These are phyloP conservation scores for Onchidella celtica DNA, from an alignment of 2,888 invertebrate species.

Conservation along the genomic window DNA sequence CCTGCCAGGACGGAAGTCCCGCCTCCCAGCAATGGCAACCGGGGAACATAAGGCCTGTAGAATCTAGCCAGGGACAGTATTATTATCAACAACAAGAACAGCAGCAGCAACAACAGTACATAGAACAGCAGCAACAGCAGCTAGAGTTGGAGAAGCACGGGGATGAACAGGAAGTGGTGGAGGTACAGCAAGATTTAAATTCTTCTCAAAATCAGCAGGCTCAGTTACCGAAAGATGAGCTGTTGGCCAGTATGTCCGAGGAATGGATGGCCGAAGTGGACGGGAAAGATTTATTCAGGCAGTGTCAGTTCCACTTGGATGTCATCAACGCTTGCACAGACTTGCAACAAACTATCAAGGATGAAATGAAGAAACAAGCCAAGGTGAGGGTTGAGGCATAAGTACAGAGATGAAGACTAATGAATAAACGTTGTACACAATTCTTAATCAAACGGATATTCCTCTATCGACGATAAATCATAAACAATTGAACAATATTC, in stretches of 20 bases:
- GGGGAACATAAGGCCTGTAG: background rate
- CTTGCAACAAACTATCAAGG: slow-evolving; percentile 67
- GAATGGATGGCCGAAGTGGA: no score
- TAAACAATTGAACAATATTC: no score
- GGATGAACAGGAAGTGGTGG: no score
- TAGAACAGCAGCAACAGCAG: background rate
- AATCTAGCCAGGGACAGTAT: background rate
- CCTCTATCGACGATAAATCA: no score
- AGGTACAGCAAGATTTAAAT: no score
- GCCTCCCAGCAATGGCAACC: background rate
- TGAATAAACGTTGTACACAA: background rate
- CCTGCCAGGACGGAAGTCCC: no score
- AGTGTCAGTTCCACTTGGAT: slow-evolving; percentile 25
- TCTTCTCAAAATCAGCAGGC: no score
- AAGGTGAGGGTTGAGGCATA: background rate
- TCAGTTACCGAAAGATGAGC: no score
- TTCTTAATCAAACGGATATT: no score
- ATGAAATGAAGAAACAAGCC: slow-evolving; percentile 31
- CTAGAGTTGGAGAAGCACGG: background rate
- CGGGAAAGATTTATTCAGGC: background rate
- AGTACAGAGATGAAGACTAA: background rate
- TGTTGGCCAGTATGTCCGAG: no score
- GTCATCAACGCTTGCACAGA: slow-evolving; percentile 41
- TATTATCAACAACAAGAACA: background rate
- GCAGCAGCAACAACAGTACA: background rate